These are phyloP conservation scores for Trialeurodes vaporariorum DNA, from an alignment of 1,140 invertebrate species.

Conservation along the genomic window DNA sequence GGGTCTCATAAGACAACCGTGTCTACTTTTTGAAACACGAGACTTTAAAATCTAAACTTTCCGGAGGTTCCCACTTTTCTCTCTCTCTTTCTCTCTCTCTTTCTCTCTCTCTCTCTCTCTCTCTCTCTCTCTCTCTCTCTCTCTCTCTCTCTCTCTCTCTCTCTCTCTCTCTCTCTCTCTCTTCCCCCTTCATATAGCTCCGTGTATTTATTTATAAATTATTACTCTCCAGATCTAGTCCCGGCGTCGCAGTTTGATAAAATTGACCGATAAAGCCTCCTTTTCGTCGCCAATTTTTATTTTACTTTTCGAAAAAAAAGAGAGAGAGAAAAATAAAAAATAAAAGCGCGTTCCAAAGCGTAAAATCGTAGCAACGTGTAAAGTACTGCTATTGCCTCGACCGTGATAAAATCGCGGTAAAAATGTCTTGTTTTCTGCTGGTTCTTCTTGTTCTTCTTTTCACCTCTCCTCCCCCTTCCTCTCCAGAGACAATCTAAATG, in stretches of 20 bases:
- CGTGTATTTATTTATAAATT: not conserved
- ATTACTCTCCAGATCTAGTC: not conserved
- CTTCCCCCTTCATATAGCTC: not conserved
- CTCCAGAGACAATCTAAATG: not conserved
- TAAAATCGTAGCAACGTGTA: not conserved
- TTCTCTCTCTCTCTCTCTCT: conserved; percentile 11
- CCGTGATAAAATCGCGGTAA: not conserved
- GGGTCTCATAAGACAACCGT: too few species aligned
- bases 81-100: too few species aligned
- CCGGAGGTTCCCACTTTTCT: not conserved
- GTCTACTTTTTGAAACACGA: not conserved
- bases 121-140: conserved; percentile 17
- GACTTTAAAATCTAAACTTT: conserved; percentile 1
- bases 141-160: conserved; percentile 13
- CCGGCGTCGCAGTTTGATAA: not conserved
- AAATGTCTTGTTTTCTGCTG: not conserved
- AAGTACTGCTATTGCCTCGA: not conserved
- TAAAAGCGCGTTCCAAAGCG: too few species aligned
- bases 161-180: conserved; percentile 11
- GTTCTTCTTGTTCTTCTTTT: not conserved
- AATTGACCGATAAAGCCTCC: not conserved
- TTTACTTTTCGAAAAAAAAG: too few species aligned
- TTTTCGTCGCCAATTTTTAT: not conserved
- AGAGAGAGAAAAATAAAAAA: too few species aligned
- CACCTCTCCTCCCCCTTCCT: not conserved